phyloP scores from a whole-genome alignment of 1,140 invertebrate species.

The Asobara japonica region DNA sequence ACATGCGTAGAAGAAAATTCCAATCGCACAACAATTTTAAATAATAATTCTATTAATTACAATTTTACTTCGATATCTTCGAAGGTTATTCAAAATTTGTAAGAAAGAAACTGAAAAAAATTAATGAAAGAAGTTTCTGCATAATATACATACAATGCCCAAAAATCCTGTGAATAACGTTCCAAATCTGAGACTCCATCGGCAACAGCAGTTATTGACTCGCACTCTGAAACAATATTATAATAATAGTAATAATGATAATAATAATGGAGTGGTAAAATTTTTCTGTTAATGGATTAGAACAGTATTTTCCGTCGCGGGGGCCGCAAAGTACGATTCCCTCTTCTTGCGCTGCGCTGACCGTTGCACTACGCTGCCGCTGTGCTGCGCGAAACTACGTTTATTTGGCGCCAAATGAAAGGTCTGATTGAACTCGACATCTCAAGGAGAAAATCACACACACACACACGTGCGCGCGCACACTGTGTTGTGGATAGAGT shows the following conservation, averaged over 20 bases:
- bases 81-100: background rate
- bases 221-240: conserved; percentile 43
- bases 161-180: conserved; percentile 75
- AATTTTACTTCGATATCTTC: background rate
- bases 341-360: too few species aligned
- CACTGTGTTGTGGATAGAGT: too few species aligned
- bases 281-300: too few species aligned
- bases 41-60: background rate
- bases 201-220: conserved; percentile 72
- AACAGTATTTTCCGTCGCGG: too few species aligned
- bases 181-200: conserved; percentile 75
- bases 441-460: too few species aligned
- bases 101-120: background rate
- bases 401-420: too few species aligned
- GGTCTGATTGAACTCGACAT: too few species aligned
- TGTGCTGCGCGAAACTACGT: too few species aligned
- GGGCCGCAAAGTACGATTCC: too few species aligned
- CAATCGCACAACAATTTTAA: background rate
- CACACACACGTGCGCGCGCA: too few species aligned
- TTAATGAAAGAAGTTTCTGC: background rate
- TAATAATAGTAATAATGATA: conserved; percentile 4
- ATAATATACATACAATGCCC: conserved; percentile 70
- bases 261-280: background rate
- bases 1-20: background rate
- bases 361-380: too few species aligned